Conservation (phyloP, 2,888 invertebrate genomes). For the Uropetala carovei region DNA sequence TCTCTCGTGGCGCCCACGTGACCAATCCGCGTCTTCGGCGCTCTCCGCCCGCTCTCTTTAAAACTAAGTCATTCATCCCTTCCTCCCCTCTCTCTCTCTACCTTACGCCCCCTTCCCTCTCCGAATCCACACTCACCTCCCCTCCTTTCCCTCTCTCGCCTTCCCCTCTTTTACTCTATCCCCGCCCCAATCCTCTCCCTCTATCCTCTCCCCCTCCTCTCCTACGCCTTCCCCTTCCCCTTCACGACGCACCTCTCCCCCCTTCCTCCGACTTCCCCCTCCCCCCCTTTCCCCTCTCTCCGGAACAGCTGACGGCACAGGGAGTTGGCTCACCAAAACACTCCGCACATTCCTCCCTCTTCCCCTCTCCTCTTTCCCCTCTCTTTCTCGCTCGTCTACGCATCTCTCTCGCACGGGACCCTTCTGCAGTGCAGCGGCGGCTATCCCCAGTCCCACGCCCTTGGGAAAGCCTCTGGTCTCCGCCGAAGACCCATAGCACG, state of each 20-base stretch:
- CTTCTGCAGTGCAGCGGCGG: slow-evolving; percentile 30
- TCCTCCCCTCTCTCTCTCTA: not conserved
- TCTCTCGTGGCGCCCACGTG: slow-evolving; percentile 7
- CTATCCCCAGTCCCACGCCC: slow-evolving; percentile 36
- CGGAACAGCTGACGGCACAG: slow-evolving; percentile 59
- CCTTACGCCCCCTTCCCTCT: not conserved
- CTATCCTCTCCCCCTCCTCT: not conserved
- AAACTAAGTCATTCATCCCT: slow-evolving; percentile 48
- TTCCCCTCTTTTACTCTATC: not conserved
- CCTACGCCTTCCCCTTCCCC: slow-evolving; percentile 1
- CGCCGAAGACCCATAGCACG: slow-evolving; percentile 39
- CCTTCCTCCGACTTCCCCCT: no score
- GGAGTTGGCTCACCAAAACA: slow-evolving; percentile 63
- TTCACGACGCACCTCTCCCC: not conserved
- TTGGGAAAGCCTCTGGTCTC: slow-evolving; percentile 53
- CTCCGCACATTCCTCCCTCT: slow-evolving; percentile 11
- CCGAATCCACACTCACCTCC: slow-evolving; percentile 22
- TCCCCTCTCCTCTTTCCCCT: not conserved
- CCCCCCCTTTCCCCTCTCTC: not conserved
- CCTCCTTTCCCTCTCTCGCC: no score
- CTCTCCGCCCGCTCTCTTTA: not conserved
- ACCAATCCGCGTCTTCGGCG: slow-evolving; percentile 27
- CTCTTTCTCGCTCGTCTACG: slow-evolving; percentile 51
- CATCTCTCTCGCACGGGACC: slow-evolving; percentile 59
- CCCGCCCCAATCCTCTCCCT: not conserved